phyloP scores from a whole-genome alignment of 2,113 vertebrate genomes.

The Sialia sialis region DNA sequence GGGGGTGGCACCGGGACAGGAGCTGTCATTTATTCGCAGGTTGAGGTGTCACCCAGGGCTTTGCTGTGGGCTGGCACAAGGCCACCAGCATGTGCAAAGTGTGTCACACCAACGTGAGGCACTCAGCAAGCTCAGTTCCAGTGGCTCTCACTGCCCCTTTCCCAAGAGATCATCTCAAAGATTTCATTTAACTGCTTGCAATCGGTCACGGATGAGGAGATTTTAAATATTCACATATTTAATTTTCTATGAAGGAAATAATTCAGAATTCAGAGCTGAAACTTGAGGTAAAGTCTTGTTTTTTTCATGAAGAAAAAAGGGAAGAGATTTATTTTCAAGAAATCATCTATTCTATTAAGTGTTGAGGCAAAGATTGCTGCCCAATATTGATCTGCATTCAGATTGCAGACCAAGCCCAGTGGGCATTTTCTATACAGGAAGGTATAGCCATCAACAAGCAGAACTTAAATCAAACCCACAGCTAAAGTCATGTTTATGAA shows the following conservation, averaged over 20 bases:
- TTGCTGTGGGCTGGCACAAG: neutral
- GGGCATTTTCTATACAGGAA: neutral
- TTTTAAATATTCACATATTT: neutral
- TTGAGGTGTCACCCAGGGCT: neutral
- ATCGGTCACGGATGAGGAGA: neutral
- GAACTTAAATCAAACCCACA: neutral
- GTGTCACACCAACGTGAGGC: neutral
- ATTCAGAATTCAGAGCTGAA: neutral
- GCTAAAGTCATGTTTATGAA: neutral
- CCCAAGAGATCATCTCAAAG: neutral
- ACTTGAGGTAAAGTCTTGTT: neutral
- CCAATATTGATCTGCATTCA: neutral
- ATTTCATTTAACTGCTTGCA: neutral
- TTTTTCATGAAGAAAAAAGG: neutral
- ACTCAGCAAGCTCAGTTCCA: neutral
- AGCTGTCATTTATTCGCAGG: rapidly evolving
- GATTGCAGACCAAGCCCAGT: neutral
- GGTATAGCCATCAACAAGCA: neutral
- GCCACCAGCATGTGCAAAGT: neutral
- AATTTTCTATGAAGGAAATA: neutral
- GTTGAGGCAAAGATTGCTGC: neutral
- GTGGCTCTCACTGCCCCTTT: neutral
- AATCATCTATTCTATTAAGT: neutral
- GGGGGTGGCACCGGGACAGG: neutral
- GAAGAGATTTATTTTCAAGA: neutral